Conservation (phyloP, 2,113 vertebrate genomes). For the Chaenogobius annularis region DNA sequence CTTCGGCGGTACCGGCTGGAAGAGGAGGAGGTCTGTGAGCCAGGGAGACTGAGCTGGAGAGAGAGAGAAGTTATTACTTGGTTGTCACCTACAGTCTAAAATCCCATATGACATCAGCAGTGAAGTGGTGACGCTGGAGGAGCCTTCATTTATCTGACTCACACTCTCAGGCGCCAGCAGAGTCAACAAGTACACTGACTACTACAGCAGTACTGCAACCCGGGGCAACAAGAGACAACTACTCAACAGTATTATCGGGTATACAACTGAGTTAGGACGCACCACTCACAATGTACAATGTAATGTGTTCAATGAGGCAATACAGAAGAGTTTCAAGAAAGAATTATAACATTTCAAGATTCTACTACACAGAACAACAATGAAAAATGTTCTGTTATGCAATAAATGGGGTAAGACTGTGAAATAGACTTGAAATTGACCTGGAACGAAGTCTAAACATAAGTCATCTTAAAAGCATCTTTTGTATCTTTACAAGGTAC, state of each 20-base stretch:
- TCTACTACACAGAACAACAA: too few species aligned
- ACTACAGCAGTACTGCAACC: conserved; percentile 62
- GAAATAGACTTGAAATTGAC: too few species aligned
- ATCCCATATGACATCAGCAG: conserved; percentile 75
- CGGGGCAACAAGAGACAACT: conserved; percentile 46
- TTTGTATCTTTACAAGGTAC: too few species aligned
- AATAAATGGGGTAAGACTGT: too few species aligned
- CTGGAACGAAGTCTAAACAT: too few species aligned
- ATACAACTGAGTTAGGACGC: background rate
- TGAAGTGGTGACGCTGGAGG: conserved; percentile 65
- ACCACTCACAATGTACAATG: background rate
- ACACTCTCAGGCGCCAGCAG: conserved; percentile 56
- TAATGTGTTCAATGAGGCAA: background rate
- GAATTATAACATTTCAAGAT: too few species aligned
- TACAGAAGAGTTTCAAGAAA: too few species aligned
- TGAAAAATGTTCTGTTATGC: too few species aligned
- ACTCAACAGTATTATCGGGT: conserved; percentile 32
- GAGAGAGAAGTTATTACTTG: conserved; percentile 76
- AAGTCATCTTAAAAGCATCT: too few species aligned
- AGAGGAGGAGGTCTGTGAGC: conserved; percentile 46
- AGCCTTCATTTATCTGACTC: conserved; percentile 73
- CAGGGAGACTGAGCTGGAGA: conserved; percentile 49
- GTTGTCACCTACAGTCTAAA: conserved; percentile 75
- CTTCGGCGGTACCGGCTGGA: conserved; percentile 61
- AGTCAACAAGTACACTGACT: conserved; percentile 70